Evolutionary conservation across 2,888 invertebrate genomes (phyloP), one percentile per base, ranked within the genome.

Genomic region (Iphiclides podalirius): DNA sequence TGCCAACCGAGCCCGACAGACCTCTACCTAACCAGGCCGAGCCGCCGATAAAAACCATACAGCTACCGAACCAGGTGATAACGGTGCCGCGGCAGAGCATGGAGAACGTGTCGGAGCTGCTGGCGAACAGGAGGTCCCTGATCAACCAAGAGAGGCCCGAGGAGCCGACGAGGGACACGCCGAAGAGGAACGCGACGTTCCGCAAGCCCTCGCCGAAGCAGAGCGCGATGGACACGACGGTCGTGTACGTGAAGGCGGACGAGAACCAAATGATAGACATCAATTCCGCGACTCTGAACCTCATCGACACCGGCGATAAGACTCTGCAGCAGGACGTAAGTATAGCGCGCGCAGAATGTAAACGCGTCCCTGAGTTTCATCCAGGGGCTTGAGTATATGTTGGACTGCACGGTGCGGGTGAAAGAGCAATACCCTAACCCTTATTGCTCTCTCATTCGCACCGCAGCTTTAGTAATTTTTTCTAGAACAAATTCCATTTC

Each of bases 11-110:
- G 13, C 71, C 79, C 0, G 79, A 78, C 0, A 79, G 70, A 44
- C 52, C 60, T 1, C 31, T 68, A 1, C 69, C 76, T 0, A 75
- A 71, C 35, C 76, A 75, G 61, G 62, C 59, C 0, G 81, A 83
- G 0, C 68, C 74, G 0, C 72, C 79, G 0, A 72, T 76, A n/a
- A 80, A 83, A 55, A 86, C 79, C 0, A 80, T 86, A 44, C 78
- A 85, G 20, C 62, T 88, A 15, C 84, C 86, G 0, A 85, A 87
- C 61, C 87, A 88, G 57, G 83, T 79, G 0, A 83, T 87, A 58
- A 81, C 79, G 8, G 83, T 87, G 33, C 86, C 87, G 0, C 66
- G 66, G 20, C 81, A 85, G 28, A 82, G 76, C 61, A 78, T 84
- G 70, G 84, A 85, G 53, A 88, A 87, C 33, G 87, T 83, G 0